A percentile compares a stretch with the other conserved stretches of the same genome.
Evolutionary conservation across 35 echinoderm and acorn worm genomes (phyloP).

Genomic region (Heliocidaris tuberculata): DNA sequence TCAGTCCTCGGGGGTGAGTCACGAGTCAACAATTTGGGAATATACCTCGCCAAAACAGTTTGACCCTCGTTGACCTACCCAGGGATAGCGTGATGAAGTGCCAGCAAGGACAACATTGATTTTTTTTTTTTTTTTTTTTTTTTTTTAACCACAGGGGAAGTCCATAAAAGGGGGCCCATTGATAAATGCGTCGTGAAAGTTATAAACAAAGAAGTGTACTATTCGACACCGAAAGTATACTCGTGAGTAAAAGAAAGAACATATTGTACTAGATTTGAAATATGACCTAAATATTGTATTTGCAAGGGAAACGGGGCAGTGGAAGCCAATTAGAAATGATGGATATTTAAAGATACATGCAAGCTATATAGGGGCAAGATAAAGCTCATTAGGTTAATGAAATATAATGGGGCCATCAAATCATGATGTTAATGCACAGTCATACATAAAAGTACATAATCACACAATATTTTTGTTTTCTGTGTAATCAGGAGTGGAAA

Average conservation of each 20-base stretch:
- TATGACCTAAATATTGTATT: too few relatives aligned
- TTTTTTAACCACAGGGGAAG: background rate
- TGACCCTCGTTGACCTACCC: background rate
- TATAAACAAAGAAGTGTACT: background rate
- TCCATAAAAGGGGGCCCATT: background rate
- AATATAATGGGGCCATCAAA: too few relatives aligned
- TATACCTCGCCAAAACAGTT: background rate
- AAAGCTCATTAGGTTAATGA: too few relatives aligned
- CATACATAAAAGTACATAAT: too few relatives aligned
- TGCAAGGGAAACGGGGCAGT: too few relatives aligned
- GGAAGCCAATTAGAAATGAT: too few relatives aligned
- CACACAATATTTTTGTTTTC: too few relatives aligned
- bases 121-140: background rate
- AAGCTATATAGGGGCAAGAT: too few relatives aligned
- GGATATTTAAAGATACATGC: too few relatives aligned
- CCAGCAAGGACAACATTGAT: background rate
- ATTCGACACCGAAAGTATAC: background rate
- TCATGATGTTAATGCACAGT: too few relatives aligned
- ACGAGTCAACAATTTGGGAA: background rate
- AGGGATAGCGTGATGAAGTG: background rate
- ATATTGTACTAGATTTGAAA: background rate
- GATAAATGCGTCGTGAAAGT: background rate
- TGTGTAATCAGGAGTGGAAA: too few relatives aligned
- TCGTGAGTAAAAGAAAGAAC: background rate
- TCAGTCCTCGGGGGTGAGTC: background rate